phyloP scores from a whole-genome alignment of 2,888 invertebrate species.

The Athalia cordata region DNA sequence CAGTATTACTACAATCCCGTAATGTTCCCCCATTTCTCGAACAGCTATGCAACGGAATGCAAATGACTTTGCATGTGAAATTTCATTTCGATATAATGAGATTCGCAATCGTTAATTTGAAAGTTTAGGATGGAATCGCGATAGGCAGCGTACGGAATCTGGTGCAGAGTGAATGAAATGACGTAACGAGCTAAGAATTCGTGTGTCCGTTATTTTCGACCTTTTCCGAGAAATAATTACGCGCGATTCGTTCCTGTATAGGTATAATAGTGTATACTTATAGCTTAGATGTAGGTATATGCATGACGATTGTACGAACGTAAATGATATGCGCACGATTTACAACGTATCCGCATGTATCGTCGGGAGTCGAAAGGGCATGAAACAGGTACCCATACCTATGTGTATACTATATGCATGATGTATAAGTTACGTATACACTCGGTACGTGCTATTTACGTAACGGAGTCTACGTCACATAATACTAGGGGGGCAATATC shows the following conservation, averaged over 20 bases:
- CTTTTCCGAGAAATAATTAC: neutral
- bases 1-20: neutral
- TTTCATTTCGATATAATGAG: too few relatives aligned
- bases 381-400: neutral
- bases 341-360: neutral
- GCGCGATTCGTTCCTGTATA: too few relatives aligned
- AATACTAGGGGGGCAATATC: constrained; percentile 29
- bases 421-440: neutral
- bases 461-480: constrained; percentile 37
- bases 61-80: neutral
- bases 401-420: neutral
- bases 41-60: neutral
- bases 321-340: neutral
- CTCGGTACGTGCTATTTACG: constrained; percentile 3
- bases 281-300: too few relatives aligned
- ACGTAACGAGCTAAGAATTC: constrained; percentile 9
- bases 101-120: too few relatives aligned
- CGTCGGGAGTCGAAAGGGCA: neutral
- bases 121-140: too few relatives aligned
- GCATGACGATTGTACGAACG: neutral
- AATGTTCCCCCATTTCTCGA: neutral
- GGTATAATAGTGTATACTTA: too few relatives aligned
- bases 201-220: neutral
- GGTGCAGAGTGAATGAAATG: constrained; percentile 23
- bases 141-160: neutral